Evolutionary conservation across 2,797 vertebrate species (phyloP).

Genomic region (Acanthurus leucopareius): DNA sequence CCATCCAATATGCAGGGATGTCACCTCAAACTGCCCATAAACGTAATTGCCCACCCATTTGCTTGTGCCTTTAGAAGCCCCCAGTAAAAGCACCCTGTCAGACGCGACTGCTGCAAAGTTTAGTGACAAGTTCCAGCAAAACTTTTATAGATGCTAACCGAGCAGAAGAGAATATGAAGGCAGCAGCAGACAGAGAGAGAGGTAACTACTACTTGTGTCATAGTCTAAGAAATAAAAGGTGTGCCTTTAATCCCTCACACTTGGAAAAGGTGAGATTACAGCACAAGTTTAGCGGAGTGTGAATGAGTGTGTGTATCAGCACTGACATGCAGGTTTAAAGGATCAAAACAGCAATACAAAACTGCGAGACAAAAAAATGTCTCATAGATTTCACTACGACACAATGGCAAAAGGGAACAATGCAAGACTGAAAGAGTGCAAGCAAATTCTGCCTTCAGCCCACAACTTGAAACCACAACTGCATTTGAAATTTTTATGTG

Average conservation of each 20-base stretch:
- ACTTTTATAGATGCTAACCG: constrained; percentile 71
- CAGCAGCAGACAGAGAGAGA: constrained; percentile 54
- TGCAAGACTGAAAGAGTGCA: constrained; percentile 3
- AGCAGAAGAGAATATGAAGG: constrained; percentile 71
- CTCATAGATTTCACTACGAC: constrained; percentile 33
- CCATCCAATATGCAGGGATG: constrained; percentile 89
- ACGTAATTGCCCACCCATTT: constrained; percentile 89
- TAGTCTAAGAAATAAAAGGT: constrained; percentile 68
- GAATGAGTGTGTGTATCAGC: constrained; percentile 60
- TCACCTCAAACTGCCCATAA: constrained; percentile 88
- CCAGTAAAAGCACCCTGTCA: constrained; percentile 87
- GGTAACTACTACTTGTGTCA: constrained; percentile 77
- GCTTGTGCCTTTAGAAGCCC: constrained; percentile 81
- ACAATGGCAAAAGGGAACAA: constrained; percentile 2
- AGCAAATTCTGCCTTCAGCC: neutral
- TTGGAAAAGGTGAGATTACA: constrained; percentile 64
- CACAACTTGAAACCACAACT: constrained; percentile 2
- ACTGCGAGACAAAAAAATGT: constrained; percentile 48
- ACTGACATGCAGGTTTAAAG: constrained; percentile 64
- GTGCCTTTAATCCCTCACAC: constrained; percentile 70
- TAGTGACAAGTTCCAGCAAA: constrained; percentile 77
- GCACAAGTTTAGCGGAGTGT: constrained; percentile 66
- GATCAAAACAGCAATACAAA: constrained; percentile 61
- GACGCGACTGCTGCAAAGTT: constrained; percentile 79
- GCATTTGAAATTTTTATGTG: neutral